Conservation (phyloP, 2,888 invertebrate species). For the Diplolepis rosae region DNA sequence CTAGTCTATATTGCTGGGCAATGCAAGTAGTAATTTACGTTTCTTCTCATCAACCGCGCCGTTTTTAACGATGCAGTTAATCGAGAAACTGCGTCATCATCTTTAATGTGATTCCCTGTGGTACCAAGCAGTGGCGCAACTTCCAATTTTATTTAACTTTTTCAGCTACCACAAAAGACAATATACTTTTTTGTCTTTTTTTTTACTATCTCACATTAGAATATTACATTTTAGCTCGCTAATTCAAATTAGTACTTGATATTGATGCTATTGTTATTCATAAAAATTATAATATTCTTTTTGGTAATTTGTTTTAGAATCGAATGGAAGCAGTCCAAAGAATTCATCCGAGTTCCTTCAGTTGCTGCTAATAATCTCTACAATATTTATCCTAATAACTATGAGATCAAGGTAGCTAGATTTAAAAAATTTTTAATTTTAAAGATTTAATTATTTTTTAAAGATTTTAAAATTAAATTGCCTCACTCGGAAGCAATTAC, state of each 20-base stretch:
- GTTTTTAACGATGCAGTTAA: constrained; percentile 57
- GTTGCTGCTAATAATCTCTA: constrained; percentile 40
- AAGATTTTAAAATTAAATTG: too few species aligned
- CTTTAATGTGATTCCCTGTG: constrained; percentile 57
- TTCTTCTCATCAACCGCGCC: constrained; percentile 45
- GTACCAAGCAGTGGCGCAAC: constrained; percentile 14
- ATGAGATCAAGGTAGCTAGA: constrained; percentile 39
- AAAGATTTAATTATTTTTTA: constrained; percentile 39
- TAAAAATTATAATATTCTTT: background rate
- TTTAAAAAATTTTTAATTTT: background rate
- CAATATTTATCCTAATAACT: constrained; percentile 42
- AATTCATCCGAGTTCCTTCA: background rate
- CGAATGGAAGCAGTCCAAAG: constrained; percentile 43
- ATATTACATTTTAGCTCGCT: background rate
- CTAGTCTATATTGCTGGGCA: constrained; percentile 24
- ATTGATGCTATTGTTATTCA: too few species aligned
- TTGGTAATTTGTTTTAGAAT: constrained; percentile 43
- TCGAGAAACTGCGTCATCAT: constrained; percentile 60
- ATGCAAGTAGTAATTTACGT: constrained; percentile 60
- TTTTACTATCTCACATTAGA: too few species aligned
- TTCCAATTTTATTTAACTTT: constrained; percentile 10
- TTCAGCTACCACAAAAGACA: constrained; percentile 12
- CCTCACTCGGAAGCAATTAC: constrained; percentile 54
- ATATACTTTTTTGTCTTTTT: too few species aligned
- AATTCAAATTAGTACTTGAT: background rate